Evolutionary conservation across 2,797 vertebrate species (phyloP).

Genomic region (Myotis vivesi): DNA sequence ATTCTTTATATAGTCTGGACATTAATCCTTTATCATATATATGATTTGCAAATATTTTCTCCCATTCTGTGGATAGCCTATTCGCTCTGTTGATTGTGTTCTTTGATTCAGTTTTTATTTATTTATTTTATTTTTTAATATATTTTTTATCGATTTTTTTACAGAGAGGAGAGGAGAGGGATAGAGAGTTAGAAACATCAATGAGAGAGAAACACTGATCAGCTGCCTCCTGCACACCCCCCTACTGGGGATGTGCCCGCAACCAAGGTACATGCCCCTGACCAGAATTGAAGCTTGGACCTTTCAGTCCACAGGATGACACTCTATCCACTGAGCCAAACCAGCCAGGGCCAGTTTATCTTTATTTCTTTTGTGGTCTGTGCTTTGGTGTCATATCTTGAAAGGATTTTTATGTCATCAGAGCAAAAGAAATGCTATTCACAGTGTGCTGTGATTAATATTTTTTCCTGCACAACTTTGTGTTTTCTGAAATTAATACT

Average conservation of each 20-base stretch:
- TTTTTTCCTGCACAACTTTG: background rate
- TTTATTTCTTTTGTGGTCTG: background rate
- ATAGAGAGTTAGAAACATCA: too few species aligned
- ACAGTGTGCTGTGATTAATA: background rate
- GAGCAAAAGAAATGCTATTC: conserved; percentile 29
- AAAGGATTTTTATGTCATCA: background rate
- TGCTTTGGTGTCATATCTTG: background rate
- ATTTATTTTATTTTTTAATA: too few species aligned
- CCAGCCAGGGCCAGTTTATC: background rate
- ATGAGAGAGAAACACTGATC: too few species aligned
- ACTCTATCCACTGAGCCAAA: too few species aligned
- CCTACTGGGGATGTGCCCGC: too few species aligned
- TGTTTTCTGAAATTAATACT: conserved; percentile 48
- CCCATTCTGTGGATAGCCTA: background rate
- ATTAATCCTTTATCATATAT: background rate
- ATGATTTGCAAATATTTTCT: background rate
- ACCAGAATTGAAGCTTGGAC: too few species aligned
- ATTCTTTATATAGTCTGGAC: background rate
- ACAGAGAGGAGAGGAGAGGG: too few species aligned
- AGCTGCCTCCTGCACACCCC: too few species aligned
- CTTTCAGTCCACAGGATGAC: too few species aligned
- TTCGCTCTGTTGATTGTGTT: background rate
- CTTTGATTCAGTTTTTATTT: too few species aligned
- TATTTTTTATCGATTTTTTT: too few species aligned
- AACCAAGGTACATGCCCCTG: too few species aligned